Percentiles rank a stretch among this genome's conserved stretches.
phyloP scores from a whole-genome alignment of 2,113 vertebrate species.

The Lanius ludovicianus region DNA sequence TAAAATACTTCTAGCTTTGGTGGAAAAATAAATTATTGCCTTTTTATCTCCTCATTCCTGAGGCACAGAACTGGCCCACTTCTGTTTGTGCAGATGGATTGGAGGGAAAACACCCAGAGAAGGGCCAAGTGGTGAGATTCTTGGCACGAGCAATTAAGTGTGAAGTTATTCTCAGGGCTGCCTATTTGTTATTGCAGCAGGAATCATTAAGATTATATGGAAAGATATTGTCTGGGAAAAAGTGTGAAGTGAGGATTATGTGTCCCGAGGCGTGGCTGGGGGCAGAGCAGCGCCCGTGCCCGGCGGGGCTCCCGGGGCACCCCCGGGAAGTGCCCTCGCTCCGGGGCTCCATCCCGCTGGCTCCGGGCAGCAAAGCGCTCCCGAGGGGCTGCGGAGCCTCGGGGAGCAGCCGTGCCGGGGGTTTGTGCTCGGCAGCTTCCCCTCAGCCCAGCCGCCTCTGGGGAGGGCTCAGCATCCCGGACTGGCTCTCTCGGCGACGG shows the following conservation, averaged over 20 bases:
- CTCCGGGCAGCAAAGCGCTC: rapidly evolving
- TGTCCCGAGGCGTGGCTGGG: not conserved
- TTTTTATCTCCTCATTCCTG: constrained; percentile 81
- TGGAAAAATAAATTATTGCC: constrained; percentile 80
- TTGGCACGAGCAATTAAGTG: constrained; percentile 64
- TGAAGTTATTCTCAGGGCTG: constrained; percentile 63
- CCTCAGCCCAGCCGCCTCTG: not conserved
- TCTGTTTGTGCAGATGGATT: constrained; percentile 81
- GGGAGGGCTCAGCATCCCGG: not conserved
- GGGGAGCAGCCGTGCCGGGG: not conserved
- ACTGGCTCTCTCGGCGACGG: rapidly evolving
- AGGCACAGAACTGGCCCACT: constrained; percentile 79
- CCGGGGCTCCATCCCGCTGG: not conserved
- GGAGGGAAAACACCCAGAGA: constrained; percentile 82
- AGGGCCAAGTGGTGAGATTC: constrained; percentile 73
- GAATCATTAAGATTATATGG: constrained; percentile 59
- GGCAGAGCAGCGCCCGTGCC: not conserved
- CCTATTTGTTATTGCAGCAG: constrained; percentile 58
- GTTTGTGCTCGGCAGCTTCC: not conserved
- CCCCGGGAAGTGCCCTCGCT: not conserved
- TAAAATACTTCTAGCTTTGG: constrained; percentile 76
- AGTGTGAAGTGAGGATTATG: constrained; percentile 26
- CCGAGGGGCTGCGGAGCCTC: not conserved
- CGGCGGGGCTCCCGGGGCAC: not conserved
- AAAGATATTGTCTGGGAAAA: constrained; percentile 52